Conservation (phyloP, 1,140 invertebrate genomes). For the Drosophila tristis region DNA sequence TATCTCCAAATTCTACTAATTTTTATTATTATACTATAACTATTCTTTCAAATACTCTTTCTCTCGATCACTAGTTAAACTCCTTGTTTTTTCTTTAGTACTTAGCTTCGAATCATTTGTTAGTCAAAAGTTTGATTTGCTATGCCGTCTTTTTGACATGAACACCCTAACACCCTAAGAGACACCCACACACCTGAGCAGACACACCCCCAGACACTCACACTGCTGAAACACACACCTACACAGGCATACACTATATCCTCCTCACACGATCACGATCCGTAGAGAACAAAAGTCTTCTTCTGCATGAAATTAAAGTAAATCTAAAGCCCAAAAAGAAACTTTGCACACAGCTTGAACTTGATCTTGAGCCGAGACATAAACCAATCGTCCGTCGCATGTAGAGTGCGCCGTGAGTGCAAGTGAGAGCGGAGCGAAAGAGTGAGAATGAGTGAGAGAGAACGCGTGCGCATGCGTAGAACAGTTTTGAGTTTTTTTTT, state of each 20-base stretch:
- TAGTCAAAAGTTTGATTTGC: slow-evolving; percentile 64
- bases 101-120: slow-evolving; percentile 49
- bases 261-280: slow-evolving; percentile 24
- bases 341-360: slow-evolving; percentile 53
- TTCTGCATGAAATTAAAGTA: slow-evolving; percentile 52
- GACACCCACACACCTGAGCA: slow-evolving; percentile 6
- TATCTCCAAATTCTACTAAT: slow-evolving; percentile 38
- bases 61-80: slow-evolving; percentile 54
- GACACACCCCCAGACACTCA: slow-evolving; percentile 21
- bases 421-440: slow-evolving; percentile 23
- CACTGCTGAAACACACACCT: slow-evolving; percentile 9
- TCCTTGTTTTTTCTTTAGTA: slow-evolving; percentile 51
- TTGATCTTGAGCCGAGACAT: slow-evolving; percentile 44
- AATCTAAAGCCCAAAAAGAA: slow-evolving; percentile 40
- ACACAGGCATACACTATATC: slow-evolving; percentile 24
- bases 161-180: slow-evolving; percentile 14
- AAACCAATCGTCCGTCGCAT: slow-evolving; percentile 29
- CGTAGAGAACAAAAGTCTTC: slow-evolving; percentile 19
- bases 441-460: slow-evolving; percentile 9
- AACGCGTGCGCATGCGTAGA: slow-evolving; percentile 38
- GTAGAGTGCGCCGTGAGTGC: slow-evolving; percentile 9
- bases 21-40: slow-evolving; percentile 15
- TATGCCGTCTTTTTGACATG: slow-evolving; percentile 67
- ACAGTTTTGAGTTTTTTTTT: slow-evolving; percentile 9
- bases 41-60: slow-evolving; percentile 47